A percentile compares a stretch with the other conserved stretches of the same genome.
Conservation (phyloP, 2,113 vertebrate genomes). For the Callospermophilus lateralis region DNA sequence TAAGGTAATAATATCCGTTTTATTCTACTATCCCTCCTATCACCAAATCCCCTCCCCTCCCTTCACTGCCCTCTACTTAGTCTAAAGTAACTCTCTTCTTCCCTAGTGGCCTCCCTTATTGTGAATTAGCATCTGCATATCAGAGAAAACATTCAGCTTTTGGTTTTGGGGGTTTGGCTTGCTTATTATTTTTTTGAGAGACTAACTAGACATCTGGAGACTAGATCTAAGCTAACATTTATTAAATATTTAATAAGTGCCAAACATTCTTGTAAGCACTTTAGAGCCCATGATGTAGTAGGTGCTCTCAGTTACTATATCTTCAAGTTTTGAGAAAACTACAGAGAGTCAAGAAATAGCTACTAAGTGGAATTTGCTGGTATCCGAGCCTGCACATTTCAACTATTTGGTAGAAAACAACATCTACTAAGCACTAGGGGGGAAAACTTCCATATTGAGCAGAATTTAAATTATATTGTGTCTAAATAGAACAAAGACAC, state of each 20-base stretch:
- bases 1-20: too few species aligned
- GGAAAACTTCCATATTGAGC: neutral
- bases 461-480: slow-evolving; percentile 12
- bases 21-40: too few species aligned
- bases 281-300: neutral
- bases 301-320: neutral
- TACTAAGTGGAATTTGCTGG: neutral
- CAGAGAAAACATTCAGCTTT: too few species aligned
- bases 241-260: neutral
- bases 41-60: too few species aligned
- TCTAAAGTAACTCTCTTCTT: too few species aligned
- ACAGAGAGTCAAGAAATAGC: neutral
- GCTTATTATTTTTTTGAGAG: neutral
- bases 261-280: slow-evolving; percentile 12
- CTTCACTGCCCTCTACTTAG: too few species aligned
- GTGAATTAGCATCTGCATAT: too few species aligned
- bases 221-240: neutral
- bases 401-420: neutral
- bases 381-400: neutral
- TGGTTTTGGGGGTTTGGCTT: too few species aligned
- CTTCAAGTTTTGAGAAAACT: neutral
- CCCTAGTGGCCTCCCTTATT: too few species aligned
- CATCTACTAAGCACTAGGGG: neutral
- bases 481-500: neutral
- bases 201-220: slow-evolving; percentile 2